Percentiles rank a stretch among this genome's conserved stretches.
phyloP scores from a whole-genome alignment of 2,888 invertebrate genomes.

The Pristionchus maxplancki region DNA sequence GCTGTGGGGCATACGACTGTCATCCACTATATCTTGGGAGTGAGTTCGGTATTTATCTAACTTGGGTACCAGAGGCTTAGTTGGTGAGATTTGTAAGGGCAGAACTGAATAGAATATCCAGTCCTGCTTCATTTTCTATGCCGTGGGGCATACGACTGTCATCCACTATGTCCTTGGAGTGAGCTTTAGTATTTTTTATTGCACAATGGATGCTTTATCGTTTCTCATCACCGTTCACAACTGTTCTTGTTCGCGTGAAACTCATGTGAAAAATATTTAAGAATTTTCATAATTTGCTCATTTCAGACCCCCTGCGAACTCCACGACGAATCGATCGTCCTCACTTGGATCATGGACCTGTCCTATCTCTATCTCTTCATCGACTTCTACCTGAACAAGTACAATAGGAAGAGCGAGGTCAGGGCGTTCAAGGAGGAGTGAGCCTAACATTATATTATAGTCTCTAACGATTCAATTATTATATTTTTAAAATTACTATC shows the following conservation, averaged over 20 bases:
- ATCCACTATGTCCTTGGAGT: not conserved
- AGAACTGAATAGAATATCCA: conserved; percentile 74
- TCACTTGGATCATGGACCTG: conserved; percentile 21
- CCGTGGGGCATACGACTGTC: not conserved
- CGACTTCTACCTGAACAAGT: conserved; percentile 20
- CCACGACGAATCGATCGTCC: not conserved
- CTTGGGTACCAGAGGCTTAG: too few relatives aligned
- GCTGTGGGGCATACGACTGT: not conserved
- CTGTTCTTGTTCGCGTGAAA: not conserved
- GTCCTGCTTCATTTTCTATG: conserved; percentile 68
- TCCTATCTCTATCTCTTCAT: conserved; percentile 31
- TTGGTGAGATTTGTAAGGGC: too few relatives aligned
- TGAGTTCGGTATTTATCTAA: too few relatives aligned
- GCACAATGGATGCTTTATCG: too few relatives aligned
- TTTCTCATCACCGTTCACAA: not conserved
- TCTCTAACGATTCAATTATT: not conserved
- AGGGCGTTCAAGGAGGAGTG: not conserved
- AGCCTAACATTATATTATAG: not conserved
- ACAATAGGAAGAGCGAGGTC: conserved; percentile 5
- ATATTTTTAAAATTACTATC: too few relatives aligned
- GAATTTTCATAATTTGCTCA: not conserved
- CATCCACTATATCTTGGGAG: not conserved
- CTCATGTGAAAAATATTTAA: not conserved
- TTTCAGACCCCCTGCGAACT: not conserved
- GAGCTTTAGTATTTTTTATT: too few relatives aligned